Evolutionary conservation across 2,113 vertebrate species (phyloP).

Genomic region (Tetrax tetrax): DNA sequence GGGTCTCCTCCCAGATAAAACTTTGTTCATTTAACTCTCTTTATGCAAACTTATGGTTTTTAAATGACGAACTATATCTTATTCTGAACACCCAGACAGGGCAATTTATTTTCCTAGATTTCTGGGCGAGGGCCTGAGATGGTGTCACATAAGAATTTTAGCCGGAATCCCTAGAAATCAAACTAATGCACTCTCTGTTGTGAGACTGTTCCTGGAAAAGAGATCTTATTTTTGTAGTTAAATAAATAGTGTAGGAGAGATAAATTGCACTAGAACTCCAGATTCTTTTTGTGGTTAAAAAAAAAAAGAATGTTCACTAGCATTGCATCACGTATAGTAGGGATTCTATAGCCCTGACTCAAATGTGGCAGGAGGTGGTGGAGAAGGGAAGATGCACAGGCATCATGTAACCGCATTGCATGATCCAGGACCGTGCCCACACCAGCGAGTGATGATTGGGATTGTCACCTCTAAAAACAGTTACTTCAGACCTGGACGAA

Average conservation of each 20-base stretch:
- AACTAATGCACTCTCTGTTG: neutral
- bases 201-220: neutral
- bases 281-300: neutral
- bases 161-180: neutral
- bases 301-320: neutral
- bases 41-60: neutral
- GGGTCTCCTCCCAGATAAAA: neutral
- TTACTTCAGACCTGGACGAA: neutral
- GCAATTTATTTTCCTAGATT: constrained; percentile 27
- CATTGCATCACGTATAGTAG: neutral
- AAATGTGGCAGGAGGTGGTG: neutral
- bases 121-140: neutral
- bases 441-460: neutral
- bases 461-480: constrained; percentile 49
- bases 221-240: neutral
- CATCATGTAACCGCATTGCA: neutral
- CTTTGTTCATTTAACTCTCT: neutral
- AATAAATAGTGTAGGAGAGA: neutral
- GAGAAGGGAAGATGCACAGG: neutral
- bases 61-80: neutral
- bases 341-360: neutral
- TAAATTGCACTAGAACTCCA: neutral
- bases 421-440: neutral
- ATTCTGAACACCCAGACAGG: neutral
- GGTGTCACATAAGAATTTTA: neutral